A percentile compares a stretch with the other conserved stretches of the same genome.
These are phyloP conservation scores for Liopterus haemorrhoidalis DNA, from an alignment of 2,888 invertebrate genomes.

Conservation along the genomic window DNA sequence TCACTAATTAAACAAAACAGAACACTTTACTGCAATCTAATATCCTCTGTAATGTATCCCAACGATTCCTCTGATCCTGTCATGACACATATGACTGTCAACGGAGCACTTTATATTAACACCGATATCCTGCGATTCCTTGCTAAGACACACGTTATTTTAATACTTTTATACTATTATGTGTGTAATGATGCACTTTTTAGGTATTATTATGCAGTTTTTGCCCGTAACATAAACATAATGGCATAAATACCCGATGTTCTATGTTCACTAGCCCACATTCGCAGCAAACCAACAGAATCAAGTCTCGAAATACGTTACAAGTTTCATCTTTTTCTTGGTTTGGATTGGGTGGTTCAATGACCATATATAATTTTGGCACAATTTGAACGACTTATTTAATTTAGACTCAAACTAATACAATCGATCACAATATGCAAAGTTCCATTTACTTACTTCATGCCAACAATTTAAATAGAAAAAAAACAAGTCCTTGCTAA, in stretches of 20 bases:
- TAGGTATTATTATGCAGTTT: constrained; percentile 5
- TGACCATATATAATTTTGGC: no score
- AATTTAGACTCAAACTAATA: no score
- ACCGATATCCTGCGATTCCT: neutral
- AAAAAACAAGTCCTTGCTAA: no score
- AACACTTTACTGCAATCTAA: constrained; percentile 4
- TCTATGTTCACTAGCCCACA: constrained; percentile 12
- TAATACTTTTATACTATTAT: neutral
- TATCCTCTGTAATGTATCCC: neutral
- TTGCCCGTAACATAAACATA: constrained; percentile 16
- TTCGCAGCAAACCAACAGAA: no score
- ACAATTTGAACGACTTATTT: no score
- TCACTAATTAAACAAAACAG: no score
- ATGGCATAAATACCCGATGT: constrained; percentile 16
- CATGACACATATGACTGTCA: constrained; percentile 1
- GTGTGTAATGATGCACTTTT: neutral
- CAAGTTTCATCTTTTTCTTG: no score
- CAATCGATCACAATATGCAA: no score
- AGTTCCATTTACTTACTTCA: no score
- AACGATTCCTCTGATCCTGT: neutral
- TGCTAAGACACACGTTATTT: neutral
- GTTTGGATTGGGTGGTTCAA: no score
- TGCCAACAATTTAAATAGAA: no score
- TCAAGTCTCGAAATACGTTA: no score
- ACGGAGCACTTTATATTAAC: neutral